phyloP scores from a whole-genome alignment of 2,797 vertebrate species.

The Hapalemur alaotrensis region DNA sequence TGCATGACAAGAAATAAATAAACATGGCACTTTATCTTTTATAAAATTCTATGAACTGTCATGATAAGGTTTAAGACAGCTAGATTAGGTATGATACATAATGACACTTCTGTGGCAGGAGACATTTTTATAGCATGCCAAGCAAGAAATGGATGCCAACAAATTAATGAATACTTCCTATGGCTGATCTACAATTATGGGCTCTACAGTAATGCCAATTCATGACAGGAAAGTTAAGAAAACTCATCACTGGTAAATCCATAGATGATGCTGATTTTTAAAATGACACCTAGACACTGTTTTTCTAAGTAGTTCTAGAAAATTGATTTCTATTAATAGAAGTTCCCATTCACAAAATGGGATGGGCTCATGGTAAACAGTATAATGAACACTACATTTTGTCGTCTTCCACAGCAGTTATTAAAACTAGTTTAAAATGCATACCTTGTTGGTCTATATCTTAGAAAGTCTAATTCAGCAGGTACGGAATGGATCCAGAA shows the following conservation, averaged over 20 bases:
- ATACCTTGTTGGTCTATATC: neutral
- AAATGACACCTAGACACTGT: neutral
- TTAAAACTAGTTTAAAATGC: neutral
- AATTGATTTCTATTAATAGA: neutral
- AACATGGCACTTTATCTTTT: neutral
- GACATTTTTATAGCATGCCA: neutral
- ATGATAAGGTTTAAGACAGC: neutral
- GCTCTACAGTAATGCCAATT: neutral
- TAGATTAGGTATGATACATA: neutral
- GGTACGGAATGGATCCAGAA: neutral
- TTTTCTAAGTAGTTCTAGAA: neutral
- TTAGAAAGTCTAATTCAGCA: neutral
- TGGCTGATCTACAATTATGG: neutral
- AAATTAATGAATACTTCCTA: accelerated
- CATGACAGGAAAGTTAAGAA: neutral
- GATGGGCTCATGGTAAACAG: neutral
- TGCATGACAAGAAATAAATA: neutral
- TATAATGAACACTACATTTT: neutral
- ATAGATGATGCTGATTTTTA: neutral
- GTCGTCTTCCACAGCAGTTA: neutral
- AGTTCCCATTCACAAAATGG: neutral
- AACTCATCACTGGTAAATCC: neutral
- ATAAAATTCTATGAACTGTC: neutral
- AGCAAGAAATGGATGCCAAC: neutral
- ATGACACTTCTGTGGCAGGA: neutral